These are phyloP conservation scores for Lasius fuliginosus DNA, from an alignment of 2,888 invertebrate genomes.

Conservation along the genomic window DNA sequence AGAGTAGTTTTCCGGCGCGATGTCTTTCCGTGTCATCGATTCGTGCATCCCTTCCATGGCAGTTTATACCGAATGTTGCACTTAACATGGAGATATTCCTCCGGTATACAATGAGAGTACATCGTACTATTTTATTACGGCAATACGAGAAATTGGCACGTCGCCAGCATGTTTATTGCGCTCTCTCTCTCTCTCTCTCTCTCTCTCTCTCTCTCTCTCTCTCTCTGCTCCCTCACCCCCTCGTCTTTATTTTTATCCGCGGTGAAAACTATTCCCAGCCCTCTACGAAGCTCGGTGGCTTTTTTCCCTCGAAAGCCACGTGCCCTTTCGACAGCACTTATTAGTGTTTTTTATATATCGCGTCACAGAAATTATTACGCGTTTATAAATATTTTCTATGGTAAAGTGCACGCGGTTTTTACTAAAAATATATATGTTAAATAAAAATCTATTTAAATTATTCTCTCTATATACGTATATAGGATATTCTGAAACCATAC, in stretches of 20 bases:
- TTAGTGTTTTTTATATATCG: neutral
- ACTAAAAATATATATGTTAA: neutral
- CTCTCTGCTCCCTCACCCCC: neutral
- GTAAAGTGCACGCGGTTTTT: neutral
- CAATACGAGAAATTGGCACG: slow-evolving; percentile 44
- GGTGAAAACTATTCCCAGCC: neutral
- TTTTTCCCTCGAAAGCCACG: neutral
- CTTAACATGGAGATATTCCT: slow-evolving; percentile 28
- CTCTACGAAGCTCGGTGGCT: neutral
- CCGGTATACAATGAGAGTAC: neutral
- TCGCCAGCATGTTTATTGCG: slow-evolving; percentile 40
- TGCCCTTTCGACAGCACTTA: neutral
- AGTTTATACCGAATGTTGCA: slow-evolving; percentile 25
- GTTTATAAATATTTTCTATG: neutral
- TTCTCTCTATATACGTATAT: neutral
- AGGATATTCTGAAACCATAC: neutral
- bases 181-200: neutral
- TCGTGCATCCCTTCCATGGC: neutral
- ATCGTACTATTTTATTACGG: slow-evolving; percentile 35
- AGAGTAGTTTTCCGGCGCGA: neutral
- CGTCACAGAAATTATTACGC: neutral
- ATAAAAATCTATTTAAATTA: neutral
- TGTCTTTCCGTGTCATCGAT: slow-evolving; percentile 15
- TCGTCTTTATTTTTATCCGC: neutral
- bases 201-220: neutral